A percentile compares a stretch with the other conserved stretches of the same genome.
Evolutionary conservation across 2,888 invertebrate genomes (phyloP).

Genomic region (Epinotia demarniana): DNA sequence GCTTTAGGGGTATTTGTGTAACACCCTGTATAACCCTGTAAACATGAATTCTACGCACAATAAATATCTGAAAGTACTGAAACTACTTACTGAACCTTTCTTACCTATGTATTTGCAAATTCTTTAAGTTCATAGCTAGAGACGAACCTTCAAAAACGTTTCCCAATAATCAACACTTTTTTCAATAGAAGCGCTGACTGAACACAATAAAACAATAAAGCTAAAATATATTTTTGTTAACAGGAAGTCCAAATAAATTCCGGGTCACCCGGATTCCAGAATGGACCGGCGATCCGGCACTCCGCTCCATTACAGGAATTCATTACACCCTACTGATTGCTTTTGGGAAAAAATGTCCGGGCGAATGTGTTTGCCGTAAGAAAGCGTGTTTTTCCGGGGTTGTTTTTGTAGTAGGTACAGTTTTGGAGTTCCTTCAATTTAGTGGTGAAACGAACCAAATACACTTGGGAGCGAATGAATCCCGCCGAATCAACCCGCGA

Average conservation of each 20-base stretch:
- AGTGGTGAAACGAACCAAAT: too few relatives aligned
- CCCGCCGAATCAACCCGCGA: too few relatives aligned
- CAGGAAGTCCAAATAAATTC: constrained; percentile 44
- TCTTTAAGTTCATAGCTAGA: too few relatives aligned
- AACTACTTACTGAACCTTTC: too few relatives aligned
- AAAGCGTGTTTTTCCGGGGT: neutral
- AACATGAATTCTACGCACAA: too few relatives aligned
- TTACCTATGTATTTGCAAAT: too few relatives aligned
- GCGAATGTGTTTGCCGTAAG: constrained; percentile 17
- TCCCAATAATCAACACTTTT: too few relatives aligned
- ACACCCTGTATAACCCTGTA: too few relatives aligned
- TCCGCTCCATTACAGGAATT: constrained; percentile 52
- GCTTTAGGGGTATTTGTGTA: too few relatives aligned
- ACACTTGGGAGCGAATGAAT: too few relatives aligned
- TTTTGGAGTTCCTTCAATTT: neutral
- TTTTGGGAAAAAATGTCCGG: constrained; percentile 60
- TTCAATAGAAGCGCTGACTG: neutral
- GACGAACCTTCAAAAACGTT: too few relatives aligned
- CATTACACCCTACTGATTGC: constrained; percentile 64
- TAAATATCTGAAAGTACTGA: too few relatives aligned
- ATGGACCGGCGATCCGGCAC: constrained; percentile 46
- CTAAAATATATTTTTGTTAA: constrained; percentile 13
- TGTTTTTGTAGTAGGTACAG: neutral
- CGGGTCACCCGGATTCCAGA: constrained; percentile 45
- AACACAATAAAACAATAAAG: neutral